phyloP scores from a whole-genome alignment of 2,888 invertebrate genomes.

The Pachycephus smyrnensis region DNA sequence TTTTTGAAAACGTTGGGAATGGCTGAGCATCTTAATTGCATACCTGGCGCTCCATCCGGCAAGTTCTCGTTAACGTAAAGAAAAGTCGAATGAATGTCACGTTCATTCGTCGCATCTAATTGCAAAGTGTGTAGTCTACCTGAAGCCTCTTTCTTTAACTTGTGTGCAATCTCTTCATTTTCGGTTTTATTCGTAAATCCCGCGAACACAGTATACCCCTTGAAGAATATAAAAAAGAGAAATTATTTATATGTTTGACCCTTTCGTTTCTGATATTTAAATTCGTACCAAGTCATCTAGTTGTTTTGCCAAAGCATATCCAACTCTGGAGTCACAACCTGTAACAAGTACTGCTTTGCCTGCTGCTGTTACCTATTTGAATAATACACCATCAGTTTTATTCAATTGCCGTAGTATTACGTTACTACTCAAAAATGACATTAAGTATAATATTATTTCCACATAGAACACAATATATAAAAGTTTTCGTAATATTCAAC shows the following conservation, averaged over 20 bases:
- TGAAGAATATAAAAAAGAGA: constrained; percentile 29
- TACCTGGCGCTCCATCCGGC: constrained; percentile 81
- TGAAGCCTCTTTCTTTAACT: constrained; percentile 83
- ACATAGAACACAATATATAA: not conserved
- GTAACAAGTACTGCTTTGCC: constrained; percentile 88
- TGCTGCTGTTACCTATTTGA: constrained; percentile 79
- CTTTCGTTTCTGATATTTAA: constrained; percentile 14
- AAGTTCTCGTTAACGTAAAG: constrained; percentile 82
- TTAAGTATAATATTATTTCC: not conserved
- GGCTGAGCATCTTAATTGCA: not conserved
- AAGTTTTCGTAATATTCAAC: not conserved
- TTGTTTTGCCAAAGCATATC: constrained; percentile 80
- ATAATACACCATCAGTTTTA: constrained; percentile 2
- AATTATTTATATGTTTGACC: constrained; percentile 8
- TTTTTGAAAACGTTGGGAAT: not conserved
- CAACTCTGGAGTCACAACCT: constrained; percentile 84
- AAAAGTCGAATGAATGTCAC: constrained; percentile 80
- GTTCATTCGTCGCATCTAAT: constrained; percentile 84
- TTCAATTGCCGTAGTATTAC: not conserved
- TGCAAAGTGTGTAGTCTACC: constrained; percentile 80
- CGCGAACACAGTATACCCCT: constrained; percentile 90
- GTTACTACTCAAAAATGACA: constrained; percentile 6
- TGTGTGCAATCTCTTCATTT: constrained; percentile 75
- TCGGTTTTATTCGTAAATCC: constrained; percentile 79
- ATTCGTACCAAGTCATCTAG: constrained; percentile 77